These are phyloP conservation scores for Nansenia antarctica DNA, from an alignment of 2,113 vertebrate genomes.

Conservation along the genomic window DNA sequence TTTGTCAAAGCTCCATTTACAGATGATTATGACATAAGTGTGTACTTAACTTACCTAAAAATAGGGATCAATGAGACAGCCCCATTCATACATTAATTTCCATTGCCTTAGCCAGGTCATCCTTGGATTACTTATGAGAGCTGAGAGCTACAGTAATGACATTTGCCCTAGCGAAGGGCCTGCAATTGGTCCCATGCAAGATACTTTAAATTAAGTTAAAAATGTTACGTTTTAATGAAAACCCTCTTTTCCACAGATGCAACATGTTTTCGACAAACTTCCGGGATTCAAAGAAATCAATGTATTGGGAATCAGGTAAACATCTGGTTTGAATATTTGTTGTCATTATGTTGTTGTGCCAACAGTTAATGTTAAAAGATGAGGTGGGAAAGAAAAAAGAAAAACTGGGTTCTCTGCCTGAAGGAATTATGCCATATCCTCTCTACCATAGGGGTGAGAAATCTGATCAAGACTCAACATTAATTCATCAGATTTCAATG, in stretches of 20 bases:
- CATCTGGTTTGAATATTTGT: neutral
- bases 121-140: neutral
- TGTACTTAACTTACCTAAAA: constrained; percentile 39
- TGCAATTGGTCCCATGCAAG: neutral
- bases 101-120: neutral
- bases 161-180: neutral
- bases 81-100: constrained; percentile 18
- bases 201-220: neutral
- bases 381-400: neutral
- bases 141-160: neutral
- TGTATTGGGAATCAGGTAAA: constrained; percentile 85
- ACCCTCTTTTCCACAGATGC: constrained; percentile 78
- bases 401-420: neutral
- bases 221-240: constrained; percentile 1
- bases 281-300: constrained; percentile 86
- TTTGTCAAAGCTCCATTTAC: constrained; percentile 19
- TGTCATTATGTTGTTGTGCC: neutral
- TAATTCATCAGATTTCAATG: constrained; percentile 30
- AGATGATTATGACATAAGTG: constrained; percentile 50
- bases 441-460: constrained; percentile 1
- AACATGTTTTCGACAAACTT: constrained; percentile 84
- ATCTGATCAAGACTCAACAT: constrained; percentile 8
- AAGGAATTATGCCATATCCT: neutral
- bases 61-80: constrained; percentile 38
- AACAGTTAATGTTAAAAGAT: neutral